These are phyloP conservation scores for Cyclopterus lumpus DNA, from an alignment of 2,797 vertebrate genomes.

Conservation along the genomic window DNA sequence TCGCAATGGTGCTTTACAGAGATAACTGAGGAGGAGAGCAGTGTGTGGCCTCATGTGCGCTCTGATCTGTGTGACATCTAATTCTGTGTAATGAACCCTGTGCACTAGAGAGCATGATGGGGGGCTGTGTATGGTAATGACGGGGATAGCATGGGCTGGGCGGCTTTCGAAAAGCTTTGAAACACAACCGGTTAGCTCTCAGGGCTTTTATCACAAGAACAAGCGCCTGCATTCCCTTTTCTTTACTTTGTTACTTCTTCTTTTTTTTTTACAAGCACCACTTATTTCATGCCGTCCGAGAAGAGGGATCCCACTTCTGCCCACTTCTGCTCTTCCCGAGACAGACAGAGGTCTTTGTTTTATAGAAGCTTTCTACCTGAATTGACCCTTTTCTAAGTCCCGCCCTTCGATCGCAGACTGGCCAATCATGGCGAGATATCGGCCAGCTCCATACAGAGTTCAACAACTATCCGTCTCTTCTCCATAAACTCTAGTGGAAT, in stretches of 20 bases:
- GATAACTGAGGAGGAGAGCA: slow-evolving; percentile 75
- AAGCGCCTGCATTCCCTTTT: slow-evolving; percentile 20
- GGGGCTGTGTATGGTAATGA: slow-evolving; percentile 77
- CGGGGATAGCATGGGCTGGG: slow-evolving; percentile 64
- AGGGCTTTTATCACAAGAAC: slow-evolving; percentile 37
- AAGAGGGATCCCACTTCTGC: not conserved
- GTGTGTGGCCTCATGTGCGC: slow-evolving; percentile 74
- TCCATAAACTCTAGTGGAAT: no score
- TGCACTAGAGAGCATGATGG: slow-evolving; percentile 72
- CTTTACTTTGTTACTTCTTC: not conserved
- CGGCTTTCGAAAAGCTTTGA: slow-evolving; percentile 65
- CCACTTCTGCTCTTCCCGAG: not conserved
- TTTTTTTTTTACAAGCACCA: slow-evolving; percentile 2
- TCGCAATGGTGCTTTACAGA: slow-evolving; percentile 72
- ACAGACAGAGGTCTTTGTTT: not conserved
- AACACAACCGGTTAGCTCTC: slow-evolving; percentile 48
- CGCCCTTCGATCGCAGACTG: not conserved
- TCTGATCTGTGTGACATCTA: slow-evolving; percentile 82
- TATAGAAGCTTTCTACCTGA: slow-evolving; percentile 19
- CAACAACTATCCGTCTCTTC: not conserved
- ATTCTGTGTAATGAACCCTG: slow-evolving; percentile 81
- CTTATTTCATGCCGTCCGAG: not conserved
- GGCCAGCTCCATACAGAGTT: not conserved
- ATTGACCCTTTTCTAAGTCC: not conserved
- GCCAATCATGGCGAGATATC: not conserved